Evolutionary conservation across 2,888 invertebrate genomes (phyloP).

Genomic region (Chrysomela aeneicollis): DNA sequence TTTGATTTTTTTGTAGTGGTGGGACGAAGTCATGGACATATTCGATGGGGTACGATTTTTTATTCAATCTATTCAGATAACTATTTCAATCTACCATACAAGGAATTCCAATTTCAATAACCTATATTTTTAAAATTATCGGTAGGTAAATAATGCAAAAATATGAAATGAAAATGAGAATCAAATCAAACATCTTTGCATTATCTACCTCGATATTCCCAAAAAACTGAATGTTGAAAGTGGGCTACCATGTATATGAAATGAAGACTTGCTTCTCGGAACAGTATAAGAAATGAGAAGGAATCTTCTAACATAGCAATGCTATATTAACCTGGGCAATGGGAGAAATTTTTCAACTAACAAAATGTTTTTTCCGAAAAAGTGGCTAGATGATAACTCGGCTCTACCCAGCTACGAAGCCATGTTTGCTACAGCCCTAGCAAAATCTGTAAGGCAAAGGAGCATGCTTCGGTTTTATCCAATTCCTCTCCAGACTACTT

Average conservation of each 20-base stretch:
- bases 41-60: slow-evolving; percentile 88
- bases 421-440: slow-evolving; percentile 74
- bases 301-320: background rate
- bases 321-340: slow-evolving; percentile 25
- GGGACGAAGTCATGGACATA: slow-evolving; percentile 96
- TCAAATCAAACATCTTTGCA: too few species aligned
- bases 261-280: background rate
- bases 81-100: slow-evolving; percentile 20
- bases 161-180: too few species aligned
- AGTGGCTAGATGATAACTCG: slow-evolving; percentile 81
- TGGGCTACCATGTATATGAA: background rate
- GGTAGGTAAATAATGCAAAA: background rate
- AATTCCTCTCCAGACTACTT: slow-evolving; percentile 10
- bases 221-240: background rate
- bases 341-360: slow-evolving; percentile 42
- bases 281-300: background rate
- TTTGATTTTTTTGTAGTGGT: slow-evolving; percentile 81
- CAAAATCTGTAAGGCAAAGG: slow-evolving; percentile 71
- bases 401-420: slow-evolving; percentile 72
- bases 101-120: slow-evolving; percentile 14
- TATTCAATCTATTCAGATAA: slow-evolving; percentile 13
- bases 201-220: background rate
- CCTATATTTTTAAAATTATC: slow-evolving; percentile 16
- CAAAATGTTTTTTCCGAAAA: slow-evolving; percentile 35
- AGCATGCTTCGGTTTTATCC: slow-evolving; percentile 33